A percentile compares a stretch with the other conserved stretches of the same genome.
phyloP scores from a whole-genome alignment of 2,888 invertebrate genomes.

The Meta bourneti region DNA sequence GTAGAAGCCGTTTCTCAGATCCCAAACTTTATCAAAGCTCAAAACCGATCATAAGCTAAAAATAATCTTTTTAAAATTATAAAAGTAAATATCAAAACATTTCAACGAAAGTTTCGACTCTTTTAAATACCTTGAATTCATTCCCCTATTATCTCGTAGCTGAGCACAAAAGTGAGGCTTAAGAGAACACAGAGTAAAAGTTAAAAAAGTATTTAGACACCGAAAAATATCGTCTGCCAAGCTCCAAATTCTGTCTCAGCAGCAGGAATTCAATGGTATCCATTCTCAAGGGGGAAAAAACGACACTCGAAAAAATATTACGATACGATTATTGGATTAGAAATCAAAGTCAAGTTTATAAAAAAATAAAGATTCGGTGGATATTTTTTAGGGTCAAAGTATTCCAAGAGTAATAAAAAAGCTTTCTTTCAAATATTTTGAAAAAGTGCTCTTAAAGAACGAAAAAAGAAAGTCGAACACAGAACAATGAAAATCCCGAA shows the following conservation, averaged over 20 bases:
- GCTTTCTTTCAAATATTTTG: constrained; percentile 71
- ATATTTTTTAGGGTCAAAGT: constrained; percentile 57
- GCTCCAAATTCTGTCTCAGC: background rate
- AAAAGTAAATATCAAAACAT: background rate
- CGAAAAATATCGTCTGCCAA: background rate
- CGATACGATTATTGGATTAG: constrained; percentile 60
- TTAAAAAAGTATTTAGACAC: background rate
- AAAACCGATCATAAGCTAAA: background rate
- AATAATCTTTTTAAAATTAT: background rate
- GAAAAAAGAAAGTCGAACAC: constrained; percentile 33
- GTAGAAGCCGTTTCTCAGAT: too few relatives aligned
- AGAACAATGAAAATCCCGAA: constrained; percentile 59
- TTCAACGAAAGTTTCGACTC: background rate
- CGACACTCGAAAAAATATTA: constrained; percentile 13
- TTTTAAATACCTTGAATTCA: background rate
- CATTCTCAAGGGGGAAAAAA: constrained; percentile 5
- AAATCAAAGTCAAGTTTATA: constrained; percentile 52
- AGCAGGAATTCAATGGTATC: background rate
- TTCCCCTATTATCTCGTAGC: background rate
- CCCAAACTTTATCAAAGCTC: background rate
- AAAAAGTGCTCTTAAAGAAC: constrained; percentile 55
- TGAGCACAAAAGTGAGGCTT: background rate
- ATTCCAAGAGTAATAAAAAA: constrained; percentile 54
- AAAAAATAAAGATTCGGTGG: constrained; percentile 39
- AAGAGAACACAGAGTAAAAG: background rate